Evolutionary conservation across 2,113 vertebrate genomes (phyloP), one percentile per base, ranked within the genome.

Genomic region (Ovis aries): DNA sequence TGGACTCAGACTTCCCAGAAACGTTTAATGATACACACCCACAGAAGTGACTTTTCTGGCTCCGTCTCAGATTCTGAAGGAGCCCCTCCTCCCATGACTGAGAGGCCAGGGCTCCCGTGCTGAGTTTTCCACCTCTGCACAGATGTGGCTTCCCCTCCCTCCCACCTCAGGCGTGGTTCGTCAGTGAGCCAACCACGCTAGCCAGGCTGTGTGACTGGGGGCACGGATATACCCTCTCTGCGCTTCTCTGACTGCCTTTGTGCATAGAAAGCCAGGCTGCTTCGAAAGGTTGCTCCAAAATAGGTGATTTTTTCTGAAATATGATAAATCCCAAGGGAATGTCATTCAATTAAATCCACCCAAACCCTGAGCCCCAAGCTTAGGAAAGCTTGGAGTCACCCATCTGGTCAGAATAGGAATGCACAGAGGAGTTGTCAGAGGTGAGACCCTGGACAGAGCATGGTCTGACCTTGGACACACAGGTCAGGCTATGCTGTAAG

Each of bases 121-220:
- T 17, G 78, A 60, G 31, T 33, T 17, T n/a, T 7, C 31, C 36
- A 12, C n/a, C 45, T 55, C 48, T 0, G 3, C 62, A 19, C 8
- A 33, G 55, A 25, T 13, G 36, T 17, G 0, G 45, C 16, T 36
- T 48, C 36, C n/a, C 9, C 86, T 25, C 50, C 91, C 31, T 45
- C 29, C 45, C 45, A 5, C 4, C 74, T 43, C 12, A 3, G 4
- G 6, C 53, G 1, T 0, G 45, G 45, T 6, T 33, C n/a, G 0
- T 2, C 6, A 7, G 29, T 36, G 10, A 31, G 62, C 53, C 9
- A 1, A 23, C 48, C 45, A 1, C 19, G 9, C 6, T 7, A 33
- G 64, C 31, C 31, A 7, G 31, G 86, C 60, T 45, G 80, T 85
- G 78, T 57, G 86, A 15, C 31, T 4, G 3, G 15, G 21, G 45